These are phyloP conservation scores for Pissodes strobi DNA, from an alignment of 1,140 invertebrate genomes.

Conservation along the genomic window DNA sequence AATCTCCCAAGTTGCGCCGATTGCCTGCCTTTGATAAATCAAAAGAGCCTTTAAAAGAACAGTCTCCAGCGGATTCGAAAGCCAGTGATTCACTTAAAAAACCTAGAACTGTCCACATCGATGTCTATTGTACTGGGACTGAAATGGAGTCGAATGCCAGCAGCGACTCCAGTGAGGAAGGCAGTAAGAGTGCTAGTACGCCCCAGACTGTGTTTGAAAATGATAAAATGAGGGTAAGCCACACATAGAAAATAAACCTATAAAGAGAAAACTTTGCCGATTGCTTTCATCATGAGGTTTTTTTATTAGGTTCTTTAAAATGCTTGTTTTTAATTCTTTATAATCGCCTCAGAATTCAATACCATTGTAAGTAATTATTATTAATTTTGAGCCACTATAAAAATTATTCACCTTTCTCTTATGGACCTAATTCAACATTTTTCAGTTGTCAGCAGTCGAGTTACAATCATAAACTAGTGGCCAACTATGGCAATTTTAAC, in stretches of 20 bases:
- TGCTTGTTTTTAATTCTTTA: background rate
- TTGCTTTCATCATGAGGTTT: background rate
- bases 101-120: constrained; percentile 74
- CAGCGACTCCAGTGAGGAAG: constrained; percentile 49
- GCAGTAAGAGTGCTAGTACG: constrained; percentile 57
- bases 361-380: too few relatives aligned
- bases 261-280: background rate
- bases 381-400: too few relatives aligned
- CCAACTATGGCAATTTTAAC: too few relatives aligned
- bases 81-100: constrained; percentile 59
- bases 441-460: too few relatives aligned
- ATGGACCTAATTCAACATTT: too few relatives aligned
- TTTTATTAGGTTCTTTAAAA: background rate
- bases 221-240: constrained; percentile 58
- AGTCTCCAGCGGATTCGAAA: constrained; percentile 38
- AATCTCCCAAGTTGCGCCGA: constrained; percentile 27
- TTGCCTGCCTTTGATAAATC: constrained; percentile 3
- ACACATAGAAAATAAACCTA: too few relatives aligned
- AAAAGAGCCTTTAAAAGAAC: constrained; percentile 28
- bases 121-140: constrained; percentile 76
- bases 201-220: constrained; percentile 70
- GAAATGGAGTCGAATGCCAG: constrained; percentile 62
- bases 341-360: background rate
- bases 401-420: too few relatives aligned
- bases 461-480: too few relatives aligned